Percentiles rank a stretch among this genome's conserved stretches.
phyloP scores from a whole-genome alignment of 2,888 invertebrate genomes.

The Amphipoea lucens region DNA sequence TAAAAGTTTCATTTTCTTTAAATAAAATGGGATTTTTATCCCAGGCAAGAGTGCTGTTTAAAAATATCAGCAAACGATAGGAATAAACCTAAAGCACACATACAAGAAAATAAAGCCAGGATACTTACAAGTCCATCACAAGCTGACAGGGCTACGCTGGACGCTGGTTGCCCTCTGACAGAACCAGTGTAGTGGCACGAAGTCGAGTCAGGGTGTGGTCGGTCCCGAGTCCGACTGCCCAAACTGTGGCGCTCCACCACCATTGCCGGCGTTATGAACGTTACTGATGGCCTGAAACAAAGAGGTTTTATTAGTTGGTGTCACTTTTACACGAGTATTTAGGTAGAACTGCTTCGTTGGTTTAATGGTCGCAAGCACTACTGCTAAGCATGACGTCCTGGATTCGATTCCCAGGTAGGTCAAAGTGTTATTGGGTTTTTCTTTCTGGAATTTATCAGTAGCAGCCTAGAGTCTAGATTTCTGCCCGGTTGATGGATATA shows the following conservation, averaged over 20 bases:
- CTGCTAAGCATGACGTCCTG: neutral
- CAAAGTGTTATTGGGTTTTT: neutral
- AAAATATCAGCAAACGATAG: neutral
- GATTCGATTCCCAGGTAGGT: neutral
- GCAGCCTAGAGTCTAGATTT: too few species aligned
- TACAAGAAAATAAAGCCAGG: neutral
- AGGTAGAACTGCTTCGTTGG: neutral
- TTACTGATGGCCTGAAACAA: conserved; percentile 90
- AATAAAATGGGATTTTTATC: neutral
- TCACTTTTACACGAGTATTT: neutral
- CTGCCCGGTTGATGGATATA: too few species aligned
- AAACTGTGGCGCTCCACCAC: conserved; percentile 93
- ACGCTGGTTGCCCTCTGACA: conserved; percentile 92
- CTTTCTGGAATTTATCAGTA: neutral
- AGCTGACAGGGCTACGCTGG: conserved; percentile 94
- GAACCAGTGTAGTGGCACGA: conserved; percentile 95
- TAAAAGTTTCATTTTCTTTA: neutral
- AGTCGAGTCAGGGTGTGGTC: conserved; percentile 87
- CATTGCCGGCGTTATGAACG: conserved; percentile 92
- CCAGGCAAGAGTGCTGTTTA: neutral
- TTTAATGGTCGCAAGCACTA: neutral
- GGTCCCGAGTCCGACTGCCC: conserved; percentile 87
- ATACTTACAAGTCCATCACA: conserved; percentile 95
- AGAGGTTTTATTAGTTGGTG: conserved; percentile 8
- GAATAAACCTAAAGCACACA: neutral